Percentiles rank a stretch among this genome's conserved stretches.
Evolutionary conservation across 2,888 invertebrate species (phyloP).

Genomic region (Diarsia mendica): DNA sequence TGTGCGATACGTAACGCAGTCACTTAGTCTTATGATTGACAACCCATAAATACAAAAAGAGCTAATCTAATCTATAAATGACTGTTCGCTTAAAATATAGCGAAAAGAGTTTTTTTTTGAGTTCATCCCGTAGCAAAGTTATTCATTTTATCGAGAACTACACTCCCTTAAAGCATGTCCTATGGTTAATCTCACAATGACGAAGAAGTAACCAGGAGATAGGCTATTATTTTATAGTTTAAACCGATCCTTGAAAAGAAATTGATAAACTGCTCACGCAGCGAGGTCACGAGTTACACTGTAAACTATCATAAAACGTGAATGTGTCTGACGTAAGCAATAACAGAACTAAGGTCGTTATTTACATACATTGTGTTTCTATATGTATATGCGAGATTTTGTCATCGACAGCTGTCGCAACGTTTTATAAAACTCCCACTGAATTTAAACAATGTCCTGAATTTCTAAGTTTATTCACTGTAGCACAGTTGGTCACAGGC

Average conservation of each 20-base stretch:
- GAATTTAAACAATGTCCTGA: background rate
- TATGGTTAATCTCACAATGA: background rate
- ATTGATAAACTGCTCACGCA: slow-evolving; percentile 38
- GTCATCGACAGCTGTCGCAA: background rate
- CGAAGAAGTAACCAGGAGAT: background rate
- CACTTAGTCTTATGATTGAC: background rate
- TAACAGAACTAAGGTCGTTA: slow-evolving; percentile 12
- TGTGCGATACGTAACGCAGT: background rate
- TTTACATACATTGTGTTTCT: slow-evolving; percentile 8
- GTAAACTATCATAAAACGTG: slow-evolving; percentile 37
- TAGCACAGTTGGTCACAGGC: no score
- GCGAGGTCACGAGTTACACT: slow-evolving; percentile 33
- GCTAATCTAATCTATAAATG: no score
- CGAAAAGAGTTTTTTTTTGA: background rate
- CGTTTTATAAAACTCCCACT: background rate
- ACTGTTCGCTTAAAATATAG: background rate
- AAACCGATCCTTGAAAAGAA: background rate
- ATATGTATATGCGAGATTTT: background rate
- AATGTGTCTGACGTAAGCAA: slow-evolving; percentile 35
- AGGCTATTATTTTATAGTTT: background rate
- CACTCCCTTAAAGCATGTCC: background rate
- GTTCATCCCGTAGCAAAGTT: background rate
- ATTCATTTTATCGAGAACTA: background rate
- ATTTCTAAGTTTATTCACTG: background rate
- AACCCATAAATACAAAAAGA: background rate